phyloP scores from a whole-genome alignment of 2,888 invertebrate genomes.

The Brachyopa scutellaris region DNA sequence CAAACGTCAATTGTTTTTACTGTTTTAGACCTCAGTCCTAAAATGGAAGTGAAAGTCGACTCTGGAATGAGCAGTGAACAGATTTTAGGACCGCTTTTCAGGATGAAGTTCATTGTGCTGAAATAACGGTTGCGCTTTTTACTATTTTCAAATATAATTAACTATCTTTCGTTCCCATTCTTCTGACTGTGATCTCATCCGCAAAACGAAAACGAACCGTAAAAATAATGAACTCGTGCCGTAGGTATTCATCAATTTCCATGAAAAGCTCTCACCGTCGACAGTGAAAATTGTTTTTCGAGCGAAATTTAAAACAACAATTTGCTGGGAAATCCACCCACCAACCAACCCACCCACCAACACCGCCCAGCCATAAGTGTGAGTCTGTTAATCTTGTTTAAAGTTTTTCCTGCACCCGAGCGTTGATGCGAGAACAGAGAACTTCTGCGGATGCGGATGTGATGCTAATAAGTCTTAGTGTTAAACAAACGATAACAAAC shows the following conservation, averaged over 20 bases:
- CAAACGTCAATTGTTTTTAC: too few species aligned
- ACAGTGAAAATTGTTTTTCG: conserved; percentile 17
- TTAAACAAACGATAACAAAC: conserved; percentile 66
- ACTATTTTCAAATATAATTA: too few species aligned
- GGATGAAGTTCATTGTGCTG: too few species aligned
- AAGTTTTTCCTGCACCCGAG: conserved; percentile 47
- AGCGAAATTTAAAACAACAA: neutral
- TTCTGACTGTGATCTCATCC: too few species aligned
- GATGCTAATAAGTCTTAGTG: conserved; percentile 67
- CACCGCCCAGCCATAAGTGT: conserved; percentile 1
- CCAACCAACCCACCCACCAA: neutral
- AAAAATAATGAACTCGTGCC: neutral
- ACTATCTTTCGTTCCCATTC: too few species aligned
- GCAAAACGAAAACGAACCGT: too few species aligned
- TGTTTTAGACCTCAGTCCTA: too few species aligned
- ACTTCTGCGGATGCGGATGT: conserved; percentile 49
- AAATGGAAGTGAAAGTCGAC: too few species aligned
- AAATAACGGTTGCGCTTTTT: too few species aligned
- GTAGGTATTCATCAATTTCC: conserved; percentile 34
- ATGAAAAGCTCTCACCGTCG: conserved; percentile 13
- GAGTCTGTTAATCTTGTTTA: conserved; percentile 60
- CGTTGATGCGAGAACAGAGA: conserved; percentile 42
- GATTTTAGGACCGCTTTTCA: too few species aligned
- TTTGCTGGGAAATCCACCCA: too few species aligned
- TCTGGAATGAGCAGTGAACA: too few species aligned